Conservation (phyloP, 2,888 invertebrate species). For the Parasteatoda lunata region DNA sequence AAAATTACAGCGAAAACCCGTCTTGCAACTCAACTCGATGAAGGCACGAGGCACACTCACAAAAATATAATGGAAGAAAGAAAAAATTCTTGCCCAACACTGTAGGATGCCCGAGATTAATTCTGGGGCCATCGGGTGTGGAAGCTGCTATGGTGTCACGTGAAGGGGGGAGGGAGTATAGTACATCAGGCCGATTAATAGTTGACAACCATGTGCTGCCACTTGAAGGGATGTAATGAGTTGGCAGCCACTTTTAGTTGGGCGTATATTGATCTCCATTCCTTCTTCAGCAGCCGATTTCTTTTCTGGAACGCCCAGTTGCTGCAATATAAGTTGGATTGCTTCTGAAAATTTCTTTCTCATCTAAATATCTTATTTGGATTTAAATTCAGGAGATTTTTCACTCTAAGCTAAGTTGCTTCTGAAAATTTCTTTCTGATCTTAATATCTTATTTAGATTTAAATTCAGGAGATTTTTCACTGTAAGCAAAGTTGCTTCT, state of each 20-base stretch:
- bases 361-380: slow-evolving; percentile 19
- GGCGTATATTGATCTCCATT: slow-evolving; percentile 21
- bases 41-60: slow-evolving; percentile 6
- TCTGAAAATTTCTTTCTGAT: too few relatives aligned
- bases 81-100: neutral
- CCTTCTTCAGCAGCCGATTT: neutral
- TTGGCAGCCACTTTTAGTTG: slow-evolving; percentile 43
- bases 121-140: slow-evolving; percentile 53
- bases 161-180: slow-evolving; percentile 3
- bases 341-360: neutral
- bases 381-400: neutral
- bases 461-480: too few relatives aligned
- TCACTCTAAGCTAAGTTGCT: too few relatives aligned
- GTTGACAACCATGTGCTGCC: slow-evolving; percentile 60
- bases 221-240: slow-evolving; percentile 53
- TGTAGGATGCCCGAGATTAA: slow-evolving; percentile 53
- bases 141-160: slow-evolving; percentile 7
- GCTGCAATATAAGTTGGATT: neutral
- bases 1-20: slow-evolving; percentile 19
- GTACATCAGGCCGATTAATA: slow-evolving; percentile 39
- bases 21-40: slow-evolving; percentile 1
- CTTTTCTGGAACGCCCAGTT: neutral
- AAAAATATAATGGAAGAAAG: slow-evolving; percentile 10
- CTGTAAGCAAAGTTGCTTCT: too few relatives aligned
- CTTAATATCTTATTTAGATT: too few relatives aligned